These are phyloP conservation scores for Hycleus cichorii DNA, from an alignment of 1,140 invertebrate genomes.

Conservation along the genomic window DNA sequence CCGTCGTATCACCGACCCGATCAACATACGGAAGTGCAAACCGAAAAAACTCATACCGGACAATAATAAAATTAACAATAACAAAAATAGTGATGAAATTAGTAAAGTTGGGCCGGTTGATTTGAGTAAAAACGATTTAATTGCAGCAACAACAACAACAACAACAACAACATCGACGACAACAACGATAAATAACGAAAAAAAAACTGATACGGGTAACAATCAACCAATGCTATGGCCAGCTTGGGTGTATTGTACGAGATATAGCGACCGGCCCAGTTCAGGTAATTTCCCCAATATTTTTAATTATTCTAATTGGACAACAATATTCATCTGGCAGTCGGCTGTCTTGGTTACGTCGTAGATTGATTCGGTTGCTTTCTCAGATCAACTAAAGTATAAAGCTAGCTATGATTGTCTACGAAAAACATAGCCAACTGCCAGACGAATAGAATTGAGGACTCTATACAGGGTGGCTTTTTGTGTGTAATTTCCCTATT, in stretches of 20 bases:
- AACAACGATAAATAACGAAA: slow-evolving; percentile 26
- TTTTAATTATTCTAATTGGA: too few species aligned
- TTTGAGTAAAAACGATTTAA: slow-evolving; percentile 31
- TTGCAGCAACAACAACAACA: not conserved
- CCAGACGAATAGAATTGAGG: too few species aligned
- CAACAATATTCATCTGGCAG: too few species aligned
- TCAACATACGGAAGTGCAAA: slow-evolving; percentile 51
- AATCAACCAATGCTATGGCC: slow-evolving; percentile 56
- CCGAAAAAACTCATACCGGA: slow-evolving; percentile 36
- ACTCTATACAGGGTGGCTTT: too few species aligned
- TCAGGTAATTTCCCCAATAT: slow-evolving; percentile 63
- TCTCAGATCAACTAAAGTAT: too few species aligned
- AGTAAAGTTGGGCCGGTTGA: slow-evolving; percentile 32
- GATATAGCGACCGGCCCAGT: slow-evolving; percentile 93
- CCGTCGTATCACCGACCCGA: slow-evolving; percentile 59
- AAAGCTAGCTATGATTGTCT: too few species aligned
- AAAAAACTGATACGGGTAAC: slow-evolving; percentile 27
- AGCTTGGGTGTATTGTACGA: slow-evolving; percentile 92
- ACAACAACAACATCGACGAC: slow-evolving; percentile 16
- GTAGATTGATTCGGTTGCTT: too few species aligned
- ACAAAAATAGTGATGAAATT: slow-evolving; percentile 6
- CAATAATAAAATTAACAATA: not conserved
- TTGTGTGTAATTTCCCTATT: too few species aligned
- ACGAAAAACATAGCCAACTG: too few species aligned
- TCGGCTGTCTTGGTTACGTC: too few species aligned